A percentile compares a stretch with the other conserved stretches of the same genome.
Evolutionary conservation across 1,140 invertebrate species (phyloP).

Genomic region (Tetraneura akinire): DNA sequence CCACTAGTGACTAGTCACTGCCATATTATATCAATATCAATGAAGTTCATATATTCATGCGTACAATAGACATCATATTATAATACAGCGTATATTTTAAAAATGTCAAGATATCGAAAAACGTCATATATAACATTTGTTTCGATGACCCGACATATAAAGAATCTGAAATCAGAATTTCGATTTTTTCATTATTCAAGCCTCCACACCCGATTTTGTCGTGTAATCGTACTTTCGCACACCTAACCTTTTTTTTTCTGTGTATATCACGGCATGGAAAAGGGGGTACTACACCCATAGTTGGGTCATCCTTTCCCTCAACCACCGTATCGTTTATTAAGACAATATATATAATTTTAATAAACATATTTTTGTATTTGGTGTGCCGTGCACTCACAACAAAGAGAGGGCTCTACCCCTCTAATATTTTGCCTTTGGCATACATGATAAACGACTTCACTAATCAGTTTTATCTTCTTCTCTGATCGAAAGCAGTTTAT

Average conservation of each 20-base stretch:
- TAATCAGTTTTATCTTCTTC: neutral
- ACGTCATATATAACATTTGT: no score
- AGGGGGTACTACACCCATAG: neutral
- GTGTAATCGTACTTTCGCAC: no score
- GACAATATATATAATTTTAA: neutral
- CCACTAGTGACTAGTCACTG: no score
- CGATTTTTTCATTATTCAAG: no score
- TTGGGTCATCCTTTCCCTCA: neutral
- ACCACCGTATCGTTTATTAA: neutral
- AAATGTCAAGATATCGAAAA: no score
- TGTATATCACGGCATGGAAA: neutral
- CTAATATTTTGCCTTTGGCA: neutral
- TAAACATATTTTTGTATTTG: neutral
- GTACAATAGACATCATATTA: no score
- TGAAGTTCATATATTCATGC: no score
- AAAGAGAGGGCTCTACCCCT: neutral
- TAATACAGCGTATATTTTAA: no score
- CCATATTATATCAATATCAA: no score
- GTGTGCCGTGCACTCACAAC: neutral
- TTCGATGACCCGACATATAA: no score
- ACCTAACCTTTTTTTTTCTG: slow-evolving; percentile 2
- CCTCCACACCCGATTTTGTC: no score
- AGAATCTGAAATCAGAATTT: no score
- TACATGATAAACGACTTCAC: neutral
- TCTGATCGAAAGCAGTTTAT: neutral